Evolutionary conservation across 2,888 invertebrate genomes (phyloP), one percentile per base, ranked within the genome.

Genomic region (Nudaria mundana): DNA sequence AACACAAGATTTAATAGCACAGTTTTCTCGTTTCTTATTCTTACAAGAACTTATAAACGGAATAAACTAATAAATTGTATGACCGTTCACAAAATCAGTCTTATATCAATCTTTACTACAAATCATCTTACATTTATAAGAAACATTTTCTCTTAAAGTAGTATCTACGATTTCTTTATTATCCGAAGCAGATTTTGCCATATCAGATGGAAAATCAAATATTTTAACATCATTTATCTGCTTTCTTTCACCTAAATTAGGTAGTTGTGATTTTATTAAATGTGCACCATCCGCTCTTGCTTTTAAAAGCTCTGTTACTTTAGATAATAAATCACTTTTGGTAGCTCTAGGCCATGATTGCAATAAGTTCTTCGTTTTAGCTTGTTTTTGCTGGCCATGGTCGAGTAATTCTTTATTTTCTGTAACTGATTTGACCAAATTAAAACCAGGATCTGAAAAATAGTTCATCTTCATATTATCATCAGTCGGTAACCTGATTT

Each of bases 61-160:
- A n/a, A n/a, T n/a, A n/a, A n/a, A 10, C 10, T 5, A n/a, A 14
- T n/a, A 10, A 6, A 29, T 10, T 10, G 5, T 2, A 7, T 23
- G 2, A 1, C 10, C 10, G 4, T 10, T 11, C 5, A 5, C 3
- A 24, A 11, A 24, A 11, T 24, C 0, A 11, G 2, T 25, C 3
- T 5, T 15, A 20, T 2, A 5, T 45, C 51, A 51, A 30, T 80
- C 76, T 44, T 70, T 76, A 2, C 71, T 69, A 52, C 86, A 87
- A 16, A 79, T 56, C 76, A 87, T 76, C 48, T 62, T 76, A 55
- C 86, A 87, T 48, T 73, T 78, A 41, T 84, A 87, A 0, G 79
- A 52, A 10, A 76, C 68, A 42, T 83, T 81, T 66, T 85, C 78
- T 53, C 76, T 72, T 18, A 83, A 48, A 0, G 67, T 38, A 10